Evolutionary conservation across 2,888 invertebrate genomes (phyloP), one percentile per base, ranked within the genome.

Genomic region (Saturnia japonica): DNA sequence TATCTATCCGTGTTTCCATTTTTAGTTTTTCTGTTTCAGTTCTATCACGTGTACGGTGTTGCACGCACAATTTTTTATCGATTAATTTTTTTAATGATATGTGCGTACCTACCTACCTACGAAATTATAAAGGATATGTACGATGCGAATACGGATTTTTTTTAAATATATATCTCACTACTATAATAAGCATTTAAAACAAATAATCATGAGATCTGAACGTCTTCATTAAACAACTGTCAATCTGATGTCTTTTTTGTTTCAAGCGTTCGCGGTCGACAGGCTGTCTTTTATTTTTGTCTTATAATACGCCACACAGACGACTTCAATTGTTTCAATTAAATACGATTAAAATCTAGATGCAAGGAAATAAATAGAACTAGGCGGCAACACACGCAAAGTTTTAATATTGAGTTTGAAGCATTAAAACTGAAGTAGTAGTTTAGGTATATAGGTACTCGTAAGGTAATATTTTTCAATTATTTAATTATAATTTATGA

Each of bases 291-390:
- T 76, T 78, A 77, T 78, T 77, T 78, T 74, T 71, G 67, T 75
- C 74, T 76, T 69, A 71, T 73, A 70, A 73, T 71, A 69, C 68
- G 68, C 45, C 67, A 67, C 68, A 68, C 73, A 72, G 69, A 74
- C 72, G 75, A 75, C 70, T 72, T 72, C 76, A 78, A 79, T 77
- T 81, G 77, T 76, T 79, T 76, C 73, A 79, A 82, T 80, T 78
- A 77, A 75, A 75, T 74, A 70, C 76, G 73, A 75, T 76, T 74
- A 70, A 70, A 75, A 77, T 76, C 69, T 71, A 74, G 67, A 75
- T 71, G 72, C n/a, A 16, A 68, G 68, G 70, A 72, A 70, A 28
- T 64, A 64, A 64, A 70, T 70, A 70, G 42, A 57, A 70, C 47
- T 42, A 25, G 69, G 42, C 64, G 47, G 64, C 62, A n/a, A 71